These are phyloP conservation scores for Amblyraja radiata DNA, from an alignment of 2,797 vertebrate genomes.

Conservation along the genomic window DNA sequence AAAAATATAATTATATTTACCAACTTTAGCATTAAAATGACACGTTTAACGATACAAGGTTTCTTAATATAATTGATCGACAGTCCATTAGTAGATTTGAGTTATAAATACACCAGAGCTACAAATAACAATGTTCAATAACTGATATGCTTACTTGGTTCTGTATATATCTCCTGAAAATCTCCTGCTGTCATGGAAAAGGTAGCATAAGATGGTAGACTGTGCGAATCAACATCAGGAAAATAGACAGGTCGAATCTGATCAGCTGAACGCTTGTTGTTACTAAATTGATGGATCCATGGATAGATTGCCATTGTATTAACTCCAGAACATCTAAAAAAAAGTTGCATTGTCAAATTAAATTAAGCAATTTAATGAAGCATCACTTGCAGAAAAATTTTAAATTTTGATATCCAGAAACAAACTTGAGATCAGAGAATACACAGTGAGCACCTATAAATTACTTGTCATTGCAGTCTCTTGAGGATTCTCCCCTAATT, in stretches of 20 bases:
- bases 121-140: not conserved
- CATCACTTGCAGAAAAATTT: not conserved
- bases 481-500: too few species aligned
- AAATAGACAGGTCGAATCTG: constrained; percentile 85
- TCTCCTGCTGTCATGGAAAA: constrained; percentile 99
- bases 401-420: not conserved
- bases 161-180: constrained; percentile 91
- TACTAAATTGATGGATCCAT: constrained; percentile 98
- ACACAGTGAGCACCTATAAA: not conserved
- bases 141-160: constrained; percentile 66
- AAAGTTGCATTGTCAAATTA: constrained; percentile 42
- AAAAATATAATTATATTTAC: not conserved
- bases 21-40: not conserved
- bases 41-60: not conserved
- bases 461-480: too few species aligned
- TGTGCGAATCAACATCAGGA: constrained; percentile 90
- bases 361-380: not conserved
- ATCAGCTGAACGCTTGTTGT: constrained; percentile 88
- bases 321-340: constrained; percentile 84
- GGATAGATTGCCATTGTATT: constrained; percentile 88
- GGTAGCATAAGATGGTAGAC: constrained; percentile 77
- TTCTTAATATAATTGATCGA: not conserved
- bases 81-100: not conserved
- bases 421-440: not conserved
- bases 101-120: not conserved